Evolutionary conservation across 2,113 vertebrate genomes (phyloP).

Genomic region (Rattus rattus): DNA sequence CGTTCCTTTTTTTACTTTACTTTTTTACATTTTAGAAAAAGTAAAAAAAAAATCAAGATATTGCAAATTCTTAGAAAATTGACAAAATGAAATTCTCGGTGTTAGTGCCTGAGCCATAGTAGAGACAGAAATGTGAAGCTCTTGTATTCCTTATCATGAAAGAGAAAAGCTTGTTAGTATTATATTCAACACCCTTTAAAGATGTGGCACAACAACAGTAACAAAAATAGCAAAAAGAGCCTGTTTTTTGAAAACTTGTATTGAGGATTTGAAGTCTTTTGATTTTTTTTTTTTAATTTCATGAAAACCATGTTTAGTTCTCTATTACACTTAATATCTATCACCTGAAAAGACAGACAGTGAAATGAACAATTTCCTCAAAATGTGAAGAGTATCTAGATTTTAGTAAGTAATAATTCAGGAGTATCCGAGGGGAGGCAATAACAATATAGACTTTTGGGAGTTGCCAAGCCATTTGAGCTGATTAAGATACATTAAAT

Average conservation of each 20-base stretch:
- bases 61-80: not conserved
- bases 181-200: not conserved
- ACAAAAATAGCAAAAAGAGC: not conserved
- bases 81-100: not conserved
- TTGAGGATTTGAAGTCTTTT: not conserved
- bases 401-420: too few species aligned
- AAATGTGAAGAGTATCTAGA: not conserved
- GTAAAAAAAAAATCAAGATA: not conserved
- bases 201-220: not conserved
- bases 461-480: too few species aligned
- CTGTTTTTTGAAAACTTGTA: not conserved
- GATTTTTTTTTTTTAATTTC: not conserved
- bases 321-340: not conserved
- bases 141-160: not conserved
- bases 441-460: too few species aligned
- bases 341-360: fast-evolving
- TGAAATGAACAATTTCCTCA: not conserved
- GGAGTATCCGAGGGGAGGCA: too few species aligned
- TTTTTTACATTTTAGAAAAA: not conserved
- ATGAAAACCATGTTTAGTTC: not conserved
- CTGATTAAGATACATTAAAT: too few species aligned
- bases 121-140: not conserved
- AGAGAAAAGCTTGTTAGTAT: fast-evolving
- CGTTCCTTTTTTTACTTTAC: not conserved
- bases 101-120: not conserved